phyloP scores from a whole-genome alignment of 2,888 invertebrate genomes.

The Cylindroiulus punctatus region DNA sequence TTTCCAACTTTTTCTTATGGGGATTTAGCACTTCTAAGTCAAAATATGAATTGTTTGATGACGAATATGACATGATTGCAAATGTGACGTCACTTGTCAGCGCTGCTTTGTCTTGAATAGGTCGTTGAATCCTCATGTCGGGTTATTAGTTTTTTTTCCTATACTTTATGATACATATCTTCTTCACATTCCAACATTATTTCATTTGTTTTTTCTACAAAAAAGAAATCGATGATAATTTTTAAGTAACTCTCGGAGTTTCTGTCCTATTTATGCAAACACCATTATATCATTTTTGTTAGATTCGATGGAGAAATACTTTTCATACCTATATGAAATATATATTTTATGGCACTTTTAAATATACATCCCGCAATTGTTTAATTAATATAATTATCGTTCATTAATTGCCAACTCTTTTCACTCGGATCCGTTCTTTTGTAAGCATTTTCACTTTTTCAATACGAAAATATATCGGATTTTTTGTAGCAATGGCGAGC shows the following conservation, averaged over 20 bases:
- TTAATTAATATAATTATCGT: conserved; percentile 32
- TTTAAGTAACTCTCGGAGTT: background rate
- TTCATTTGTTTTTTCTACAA: background rate
- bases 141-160: background rate
- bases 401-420: conserved; percentile 16
- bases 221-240: conserved; percentile 12
- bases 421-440: conserved; percentile 23
- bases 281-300: conserved; percentile 36
- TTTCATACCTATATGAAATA: conserved; percentile 23
- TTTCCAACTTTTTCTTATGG: background rate
- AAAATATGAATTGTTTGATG: background rate
- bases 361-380: conserved; percentile 30
- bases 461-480: conserved; percentile 36
- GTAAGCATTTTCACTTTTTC: conserved; percentile 35
- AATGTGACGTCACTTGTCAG: background rate
- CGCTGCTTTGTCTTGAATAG: background rate
- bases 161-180: conserved; percentile 14
- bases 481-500: conserved; percentile 18
- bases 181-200: conserved; percentile 33
- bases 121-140: background rate
- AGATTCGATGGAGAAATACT: conserved; percentile 29
- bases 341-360: conserved; percentile 31
- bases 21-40: background rate
- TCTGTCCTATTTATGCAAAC: conserved; percentile 35
- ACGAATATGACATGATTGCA: too few species aligned